Evolutionary conservation across 2,888 invertebrate species (phyloP).

Genomic region (Drosophila neutralis): DNA sequence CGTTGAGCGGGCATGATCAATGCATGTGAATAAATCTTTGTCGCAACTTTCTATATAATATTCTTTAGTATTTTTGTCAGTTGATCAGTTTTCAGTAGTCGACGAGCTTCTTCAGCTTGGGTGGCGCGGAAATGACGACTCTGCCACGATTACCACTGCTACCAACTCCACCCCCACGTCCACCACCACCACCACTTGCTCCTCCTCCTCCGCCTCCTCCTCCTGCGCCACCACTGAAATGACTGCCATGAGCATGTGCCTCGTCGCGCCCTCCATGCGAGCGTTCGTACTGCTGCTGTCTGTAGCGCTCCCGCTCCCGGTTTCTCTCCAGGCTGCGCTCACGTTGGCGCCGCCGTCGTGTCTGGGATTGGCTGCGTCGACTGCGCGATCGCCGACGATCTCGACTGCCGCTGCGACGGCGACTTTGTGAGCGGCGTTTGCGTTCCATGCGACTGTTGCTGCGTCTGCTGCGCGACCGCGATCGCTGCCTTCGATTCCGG

Average conservation of each 20-base stretch:
- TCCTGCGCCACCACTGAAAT: conserved; percentile 40
- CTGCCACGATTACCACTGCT: conserved; percentile 77
- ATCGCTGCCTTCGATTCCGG: conserved; percentile 54
- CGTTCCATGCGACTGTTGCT: conserved; percentile 65
- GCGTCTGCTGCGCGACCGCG: conserved; percentile 60
- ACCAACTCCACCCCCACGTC: not conserved
- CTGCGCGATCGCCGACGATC: conserved; percentile 79
- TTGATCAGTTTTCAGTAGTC: conserved; percentile 70
- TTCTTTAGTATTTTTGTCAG: not conserved
- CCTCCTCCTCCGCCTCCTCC: not conserved
- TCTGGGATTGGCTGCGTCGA: conserved; percentile 76
- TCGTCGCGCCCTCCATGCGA: conserved; percentile 45
- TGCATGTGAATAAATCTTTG: conserved; percentile 5
- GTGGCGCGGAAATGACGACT: conserved; percentile 83
- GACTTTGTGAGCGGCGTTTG: conserved; percentile 66
- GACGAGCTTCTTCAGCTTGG: conserved; percentile 83
- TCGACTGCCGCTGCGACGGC: conserved; percentile 65
- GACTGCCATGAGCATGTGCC: conserved; percentile 49
- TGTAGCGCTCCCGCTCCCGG: conserved; percentile 70
- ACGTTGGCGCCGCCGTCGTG: conserved; percentile 69
- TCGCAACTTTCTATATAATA: not conserved
- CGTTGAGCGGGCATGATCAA: conserved; percentile 22
- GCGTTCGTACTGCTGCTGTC: conserved; percentile 62
- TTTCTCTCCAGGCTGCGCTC: conserved; percentile 67
- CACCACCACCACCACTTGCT: not conserved